These are phyloP conservation scores for Phasianus colchicus DNA, from an alignment of 2,113 vertebrate species.

Conservation along the genomic window DNA sequence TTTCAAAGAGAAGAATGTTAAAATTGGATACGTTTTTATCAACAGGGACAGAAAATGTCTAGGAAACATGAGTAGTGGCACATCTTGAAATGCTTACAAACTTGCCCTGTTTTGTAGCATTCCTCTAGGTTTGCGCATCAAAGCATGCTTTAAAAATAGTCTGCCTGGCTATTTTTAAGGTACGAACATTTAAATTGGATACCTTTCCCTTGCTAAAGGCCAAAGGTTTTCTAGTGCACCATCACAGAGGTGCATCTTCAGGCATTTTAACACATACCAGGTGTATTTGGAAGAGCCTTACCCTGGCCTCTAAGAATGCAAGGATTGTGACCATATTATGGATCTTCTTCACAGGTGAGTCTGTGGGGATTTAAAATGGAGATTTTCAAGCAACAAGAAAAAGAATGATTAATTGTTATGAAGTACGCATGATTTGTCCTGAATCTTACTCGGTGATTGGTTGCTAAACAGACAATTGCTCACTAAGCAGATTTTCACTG, in stretches of 20 bases:
- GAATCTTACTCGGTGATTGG: neutral
- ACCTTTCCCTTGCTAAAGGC: neutral
- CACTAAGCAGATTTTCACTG: neutral
- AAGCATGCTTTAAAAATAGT: neutral
- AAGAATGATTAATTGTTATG: neutral
- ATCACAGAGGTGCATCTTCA: neutral
- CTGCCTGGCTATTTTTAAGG: neutral
- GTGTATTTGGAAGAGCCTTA: neutral
- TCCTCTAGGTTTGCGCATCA: neutral
- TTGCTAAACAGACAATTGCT: neutral
- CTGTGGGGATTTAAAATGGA: neutral
- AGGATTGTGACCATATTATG: neutral
- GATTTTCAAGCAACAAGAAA: neutral
- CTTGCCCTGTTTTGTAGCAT: neutral
- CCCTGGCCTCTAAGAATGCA: neutral
- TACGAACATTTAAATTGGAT: neutral
- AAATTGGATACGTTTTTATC: neutral
- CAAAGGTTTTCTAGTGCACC: neutral
- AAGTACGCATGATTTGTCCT: neutral
- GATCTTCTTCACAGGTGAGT: neutral
- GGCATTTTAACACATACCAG: neutral
- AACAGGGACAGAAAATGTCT: neutral
- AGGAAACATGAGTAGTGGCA: neutral
- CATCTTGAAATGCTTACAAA: neutral
- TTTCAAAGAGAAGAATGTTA: slow-evolving; percentile 16